Conservation (phyloP, 1,140 invertebrate species). For the Portunus trituberculatus region DNA sequence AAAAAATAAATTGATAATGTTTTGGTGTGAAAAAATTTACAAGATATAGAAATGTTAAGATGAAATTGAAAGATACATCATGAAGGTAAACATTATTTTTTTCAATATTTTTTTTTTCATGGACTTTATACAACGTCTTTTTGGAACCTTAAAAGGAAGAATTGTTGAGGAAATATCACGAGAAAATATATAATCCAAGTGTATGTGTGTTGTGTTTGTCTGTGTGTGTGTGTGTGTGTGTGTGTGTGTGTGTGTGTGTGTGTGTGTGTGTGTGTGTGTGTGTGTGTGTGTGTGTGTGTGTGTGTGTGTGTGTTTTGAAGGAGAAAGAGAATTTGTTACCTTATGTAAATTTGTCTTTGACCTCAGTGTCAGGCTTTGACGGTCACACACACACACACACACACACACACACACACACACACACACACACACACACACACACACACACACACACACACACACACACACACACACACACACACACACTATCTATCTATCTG, state of each 20-base stretch:
- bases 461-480: not conserved
- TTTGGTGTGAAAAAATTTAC: not conserved
- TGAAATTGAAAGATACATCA: too few relatives aligned
- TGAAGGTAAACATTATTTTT: not conserved
- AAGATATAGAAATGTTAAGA: too few relatives aligned
- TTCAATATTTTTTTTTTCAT: not conserved
- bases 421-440: not conserved
- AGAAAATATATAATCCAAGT: not conserved
- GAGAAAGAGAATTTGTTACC: too few relatives aligned
- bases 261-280: too few relatives aligned
- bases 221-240: too few relatives aligned
- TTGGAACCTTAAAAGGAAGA: too few relatives aligned
- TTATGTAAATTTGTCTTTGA: not conserved
- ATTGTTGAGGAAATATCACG: not conserved
- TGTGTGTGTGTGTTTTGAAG: too few relatives aligned
- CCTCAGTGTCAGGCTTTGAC: not conserved
- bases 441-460: not conserved
- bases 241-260: too few relatives aligned
- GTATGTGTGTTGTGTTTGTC: too few relatives aligned
- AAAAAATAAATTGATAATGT: not conserved
- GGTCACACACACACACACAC: not conserved
- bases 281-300: too few relatives aligned
- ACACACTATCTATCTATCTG: too few relatives aligned
- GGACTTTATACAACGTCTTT: too few relatives aligned
- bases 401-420: not conserved